Evolutionary conservation across 2,888 invertebrate genomes (phyloP).

Genomic region (Leptinotarsa peninsularis): DNA sequence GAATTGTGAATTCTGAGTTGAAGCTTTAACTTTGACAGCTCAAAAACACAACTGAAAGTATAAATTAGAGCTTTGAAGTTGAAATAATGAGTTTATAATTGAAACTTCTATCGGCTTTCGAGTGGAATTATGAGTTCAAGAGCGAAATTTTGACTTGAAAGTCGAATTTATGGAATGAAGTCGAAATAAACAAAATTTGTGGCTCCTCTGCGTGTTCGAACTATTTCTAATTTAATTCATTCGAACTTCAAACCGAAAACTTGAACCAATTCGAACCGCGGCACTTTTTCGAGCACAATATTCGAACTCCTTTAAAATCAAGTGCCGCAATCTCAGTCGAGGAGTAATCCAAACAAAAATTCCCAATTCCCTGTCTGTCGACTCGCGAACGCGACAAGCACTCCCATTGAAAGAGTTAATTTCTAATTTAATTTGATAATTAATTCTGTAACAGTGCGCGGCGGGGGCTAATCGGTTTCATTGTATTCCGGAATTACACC

Average conservation of each 20-base stretch:
- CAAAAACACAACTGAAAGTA: too few relatives aligned
- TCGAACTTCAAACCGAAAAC: background rate
- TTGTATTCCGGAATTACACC: conserved; percentile 65
- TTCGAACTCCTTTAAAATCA: conserved; percentile 2
- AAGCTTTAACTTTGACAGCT: too few relatives aligned
- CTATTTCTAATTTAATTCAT: too few relatives aligned
- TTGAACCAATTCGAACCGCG: background rate
- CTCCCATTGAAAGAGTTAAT: conserved; percentile 67
- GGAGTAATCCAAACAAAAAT: conserved; percentile 44
- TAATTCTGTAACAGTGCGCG: conserved; percentile 65
- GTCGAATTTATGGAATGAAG: too few relatives aligned
- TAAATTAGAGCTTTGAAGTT: too few relatives aligned
- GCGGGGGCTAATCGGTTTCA: conserved; percentile 66
- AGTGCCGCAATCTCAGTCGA: conserved; percentile 21
- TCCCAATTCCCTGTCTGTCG: conserved; percentile 32
- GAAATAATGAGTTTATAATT: too few relatives aligned
- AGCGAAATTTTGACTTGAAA: too few relatives aligned
- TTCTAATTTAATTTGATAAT: conserved; percentile 70
- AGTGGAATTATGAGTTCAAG: too few relatives aligned
- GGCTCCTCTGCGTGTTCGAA: too few relatives aligned
- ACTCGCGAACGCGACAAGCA: conserved; percentile 33
- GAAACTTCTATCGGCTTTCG: too few relatives aligned
- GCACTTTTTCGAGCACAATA: conserved; percentile 13
- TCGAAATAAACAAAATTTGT: too few relatives aligned
- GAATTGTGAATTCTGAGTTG: too few relatives aligned